A percentile compares a stretch with the other conserved stretches of the same genome.
phyloP scores from a whole-genome alignment of 2,888 invertebrate genomes.

The Malacosoma neustria region DNA sequence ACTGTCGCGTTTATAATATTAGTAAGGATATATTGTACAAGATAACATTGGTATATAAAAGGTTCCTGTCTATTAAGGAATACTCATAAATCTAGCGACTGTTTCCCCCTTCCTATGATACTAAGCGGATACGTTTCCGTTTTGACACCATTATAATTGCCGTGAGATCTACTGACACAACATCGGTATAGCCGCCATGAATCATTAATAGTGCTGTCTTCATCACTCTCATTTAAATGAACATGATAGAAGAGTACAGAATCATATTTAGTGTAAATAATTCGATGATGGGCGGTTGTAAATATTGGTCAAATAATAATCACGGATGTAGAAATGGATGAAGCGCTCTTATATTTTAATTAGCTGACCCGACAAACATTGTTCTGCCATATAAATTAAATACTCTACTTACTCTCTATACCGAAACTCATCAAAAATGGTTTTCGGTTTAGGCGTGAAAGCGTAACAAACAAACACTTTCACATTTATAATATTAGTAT shows the following conservation, averaged over 20 bases:
- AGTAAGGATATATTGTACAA: too few species aligned
- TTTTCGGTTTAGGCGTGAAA: too few species aligned
- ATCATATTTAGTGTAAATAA: slow-evolving; percentile 18
- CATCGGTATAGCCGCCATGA: slow-evolving; percentile 33
- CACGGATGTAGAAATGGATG: slow-evolving; percentile 8
- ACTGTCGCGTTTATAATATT: too few species aligned
- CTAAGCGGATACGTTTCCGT: slow-evolving; percentile 51
- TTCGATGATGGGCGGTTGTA: slow-evolving; percentile 7
- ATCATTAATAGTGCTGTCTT: slow-evolving; percentile 26
- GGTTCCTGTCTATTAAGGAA: slow-evolving; percentile 19
- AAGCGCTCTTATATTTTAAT: slow-evolving; percentile 13
- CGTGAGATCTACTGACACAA: slow-evolving; percentile 38
- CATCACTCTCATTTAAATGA: slow-evolving; percentile 12
- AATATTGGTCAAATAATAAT: slow-evolving; percentile 11
- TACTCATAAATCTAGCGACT: slow-evolving; percentile 26
- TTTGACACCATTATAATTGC: slow-evolving; percentile 52
- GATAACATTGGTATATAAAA: too few species aligned
- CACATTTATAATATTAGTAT: too few species aligned
- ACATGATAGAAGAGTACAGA: slow-evolving; percentile 22
- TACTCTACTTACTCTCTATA: too few species aligned
- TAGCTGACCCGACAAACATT: neutral
- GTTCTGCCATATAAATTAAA: too few species aligned
- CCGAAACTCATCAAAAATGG: too few species aligned
- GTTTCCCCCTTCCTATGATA: slow-evolving; percentile 27
- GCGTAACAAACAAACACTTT: too few species aligned